Evolutionary conservation across 1,140 invertebrate genomes (phyloP).

Genomic region (Pantala flavescens): DNA sequence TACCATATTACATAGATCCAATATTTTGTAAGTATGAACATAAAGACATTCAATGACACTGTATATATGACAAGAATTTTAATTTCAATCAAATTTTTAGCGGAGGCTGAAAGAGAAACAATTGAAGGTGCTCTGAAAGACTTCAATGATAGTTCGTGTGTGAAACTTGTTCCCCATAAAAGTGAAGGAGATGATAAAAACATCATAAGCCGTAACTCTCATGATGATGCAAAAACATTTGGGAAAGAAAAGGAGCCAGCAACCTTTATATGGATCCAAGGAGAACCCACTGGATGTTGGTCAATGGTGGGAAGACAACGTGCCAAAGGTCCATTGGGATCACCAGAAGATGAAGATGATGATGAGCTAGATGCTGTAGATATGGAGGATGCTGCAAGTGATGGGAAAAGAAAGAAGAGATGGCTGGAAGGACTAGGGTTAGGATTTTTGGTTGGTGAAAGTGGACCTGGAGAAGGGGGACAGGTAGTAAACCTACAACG

Average conservation of each 20-base stretch:
- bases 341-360: neutral
- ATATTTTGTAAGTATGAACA: neutral
- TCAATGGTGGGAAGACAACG: constrained; percentile 42
- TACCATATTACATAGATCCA: constrained; percentile 14
- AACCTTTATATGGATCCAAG: constrained; percentile 33
- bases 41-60: neutral
- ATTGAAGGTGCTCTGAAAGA: constrained; percentile 41
- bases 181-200: constrained; percentile 33
- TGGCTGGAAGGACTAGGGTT: neutral
- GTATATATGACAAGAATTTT: neutral
- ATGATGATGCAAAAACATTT: neutral
- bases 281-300: constrained; percentile 38
- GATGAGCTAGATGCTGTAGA: neutral
- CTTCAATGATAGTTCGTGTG: constrained; percentile 45
- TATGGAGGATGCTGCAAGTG: neutral
- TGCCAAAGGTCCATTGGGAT: neutral
- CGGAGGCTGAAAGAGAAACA: constrained; percentile 35
- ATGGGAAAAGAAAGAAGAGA: neutral
- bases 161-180: constrained; percentile 45
- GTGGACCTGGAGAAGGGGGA: constrained; percentile 29
- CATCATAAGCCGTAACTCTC: neutral
- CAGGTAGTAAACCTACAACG: constrained; percentile 48
- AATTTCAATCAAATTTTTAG: constrained; percentile 27
- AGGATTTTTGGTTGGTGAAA: neutral
- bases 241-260: neutral